These are phyloP conservation scores for Echiichthys vipera DNA, from an alignment of 2,797 vertebrate species.

Conservation along the genomic window DNA sequence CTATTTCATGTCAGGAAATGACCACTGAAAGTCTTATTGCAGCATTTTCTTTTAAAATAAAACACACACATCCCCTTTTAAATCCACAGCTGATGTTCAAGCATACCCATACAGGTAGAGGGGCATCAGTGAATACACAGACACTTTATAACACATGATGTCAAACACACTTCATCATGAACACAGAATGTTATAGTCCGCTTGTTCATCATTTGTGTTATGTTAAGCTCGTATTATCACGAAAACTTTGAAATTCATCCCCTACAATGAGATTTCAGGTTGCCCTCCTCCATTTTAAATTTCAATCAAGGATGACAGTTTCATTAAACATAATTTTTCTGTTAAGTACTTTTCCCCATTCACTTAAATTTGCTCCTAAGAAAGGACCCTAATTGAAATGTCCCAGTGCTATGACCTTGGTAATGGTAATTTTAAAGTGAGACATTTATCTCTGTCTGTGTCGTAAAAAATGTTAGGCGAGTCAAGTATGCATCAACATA, in stretches of 20 bases:
- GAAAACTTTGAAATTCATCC: slow-evolving; percentile 1
- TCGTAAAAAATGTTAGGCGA: slow-evolving; percentile 75
- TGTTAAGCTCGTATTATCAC: not conserved
- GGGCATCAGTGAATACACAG: not conserved
- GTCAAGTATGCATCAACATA: slow-evolving; percentile 82
- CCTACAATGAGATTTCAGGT: slow-evolving; percentile 8
- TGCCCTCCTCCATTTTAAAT: slow-evolving; percentile 54
- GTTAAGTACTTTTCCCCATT: slow-evolving; percentile 61
- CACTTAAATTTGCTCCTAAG: slow-evolving; percentile 70
- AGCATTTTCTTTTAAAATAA: not conserved
- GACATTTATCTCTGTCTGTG: slow-evolving; percentile 84
- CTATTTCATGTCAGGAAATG: not conserved
- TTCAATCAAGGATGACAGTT: slow-evolving; percentile 80
- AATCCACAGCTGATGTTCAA: not conserved
- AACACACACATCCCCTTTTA: not conserved
- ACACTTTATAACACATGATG: not conserved
- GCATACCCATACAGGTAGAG: not conserved
- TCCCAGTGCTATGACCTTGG: slow-evolving; percentile 84
- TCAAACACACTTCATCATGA: not conserved
- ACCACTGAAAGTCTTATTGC: not conserved
- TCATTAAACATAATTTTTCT: slow-evolving; percentile 76
- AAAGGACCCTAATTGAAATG: slow-evolving; percentile 84
- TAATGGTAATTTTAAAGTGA: slow-evolving; percentile 80
- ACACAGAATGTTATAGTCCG: not conserved
- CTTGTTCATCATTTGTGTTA: not conserved